phyloP scores from a whole-genome alignment of 2,113 vertebrate species.

The Pithys albifrons region DNA sequence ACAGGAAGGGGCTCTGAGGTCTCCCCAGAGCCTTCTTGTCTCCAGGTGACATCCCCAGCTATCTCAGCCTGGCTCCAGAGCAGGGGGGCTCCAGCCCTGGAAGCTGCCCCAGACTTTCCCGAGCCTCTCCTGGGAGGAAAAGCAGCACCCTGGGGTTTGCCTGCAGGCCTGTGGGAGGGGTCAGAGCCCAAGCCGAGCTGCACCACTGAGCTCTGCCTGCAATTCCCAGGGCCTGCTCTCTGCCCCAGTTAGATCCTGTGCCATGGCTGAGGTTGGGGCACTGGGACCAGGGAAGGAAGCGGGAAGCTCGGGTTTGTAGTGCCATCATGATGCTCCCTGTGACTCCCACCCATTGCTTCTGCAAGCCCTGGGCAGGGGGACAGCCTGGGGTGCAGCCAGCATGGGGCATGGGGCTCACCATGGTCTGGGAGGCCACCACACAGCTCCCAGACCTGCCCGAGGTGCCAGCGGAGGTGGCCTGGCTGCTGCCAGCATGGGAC shows the following conservation, averaged over 20 bases:
- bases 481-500: not conserved
- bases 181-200: not conserved
- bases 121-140: not conserved
- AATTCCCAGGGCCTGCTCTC: fast-evolving
- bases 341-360: not conserved
- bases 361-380: fast-evolving
- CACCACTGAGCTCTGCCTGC: not conserved
- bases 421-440: not conserved
- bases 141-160: not conserved
- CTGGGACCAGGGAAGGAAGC: not conserved
- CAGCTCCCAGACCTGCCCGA: not conserved
- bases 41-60: not conserved
- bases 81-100: not conserved
- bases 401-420: fast-evolving
- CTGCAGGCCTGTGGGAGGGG: not conserved
- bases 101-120: not conserved
- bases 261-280: fast-evolving
- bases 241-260: not conserved
- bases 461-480: not conserved
- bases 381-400: not conserved
- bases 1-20: too few species aligned
- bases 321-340: not conserved
- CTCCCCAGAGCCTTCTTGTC: too few species aligned
- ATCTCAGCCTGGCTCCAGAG: not conserved
- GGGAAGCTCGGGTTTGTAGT: not conserved